Conservation (phyloP, 2,797 vertebrate species). For the Paguma larvata region DNA sequence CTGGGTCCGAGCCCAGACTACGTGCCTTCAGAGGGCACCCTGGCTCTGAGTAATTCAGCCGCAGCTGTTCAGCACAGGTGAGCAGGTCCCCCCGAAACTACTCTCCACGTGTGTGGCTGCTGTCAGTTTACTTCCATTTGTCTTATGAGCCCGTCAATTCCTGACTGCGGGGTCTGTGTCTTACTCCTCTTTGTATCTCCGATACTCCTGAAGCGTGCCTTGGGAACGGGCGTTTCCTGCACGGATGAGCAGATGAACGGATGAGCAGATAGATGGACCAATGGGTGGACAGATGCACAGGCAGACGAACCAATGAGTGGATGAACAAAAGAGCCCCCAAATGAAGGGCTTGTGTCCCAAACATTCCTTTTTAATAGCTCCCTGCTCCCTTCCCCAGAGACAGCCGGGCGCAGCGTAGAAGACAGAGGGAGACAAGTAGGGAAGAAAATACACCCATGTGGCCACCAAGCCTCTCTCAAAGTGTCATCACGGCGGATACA, state of each 20-base stretch:
- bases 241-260: neutral
- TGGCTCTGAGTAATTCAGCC: neutral
- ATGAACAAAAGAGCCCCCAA: neutral
- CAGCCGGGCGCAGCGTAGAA: neutral
- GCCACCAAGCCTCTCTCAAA: neutral
- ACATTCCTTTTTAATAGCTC: neutral
- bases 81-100: neutral
- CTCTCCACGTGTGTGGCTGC: fast-evolving
- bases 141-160: neutral
- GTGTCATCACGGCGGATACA: neutral
- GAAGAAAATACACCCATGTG: neutral
- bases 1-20: neutral
- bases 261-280: no score
- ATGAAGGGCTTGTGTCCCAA: neutral
- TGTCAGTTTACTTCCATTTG: neutral
- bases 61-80: neutral
- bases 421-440: neutral
- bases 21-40: neutral
- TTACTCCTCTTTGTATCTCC: neutral
- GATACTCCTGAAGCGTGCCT: neutral
- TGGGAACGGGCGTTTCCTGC: neutral
- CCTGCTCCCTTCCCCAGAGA: neutral
- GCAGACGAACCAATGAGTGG: neutral
- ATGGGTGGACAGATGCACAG: neutral
- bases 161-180: neutral